Base-by-base conservation (phyloP, 2,888 invertebrate genomes). In the Macrosiphum euphorbiae region DNA sequence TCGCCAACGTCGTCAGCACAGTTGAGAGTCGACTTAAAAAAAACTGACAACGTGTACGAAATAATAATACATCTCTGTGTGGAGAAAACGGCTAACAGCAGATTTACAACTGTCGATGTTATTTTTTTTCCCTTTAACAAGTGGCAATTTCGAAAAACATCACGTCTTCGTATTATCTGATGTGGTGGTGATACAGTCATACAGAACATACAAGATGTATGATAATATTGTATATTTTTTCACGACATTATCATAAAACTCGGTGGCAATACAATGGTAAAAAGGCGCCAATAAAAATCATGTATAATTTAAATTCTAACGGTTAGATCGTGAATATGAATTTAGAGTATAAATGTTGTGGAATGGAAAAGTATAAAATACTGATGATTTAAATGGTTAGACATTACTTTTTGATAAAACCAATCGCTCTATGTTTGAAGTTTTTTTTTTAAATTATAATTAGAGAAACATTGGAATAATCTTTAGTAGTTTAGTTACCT, bases 131-230 rank as follows among this genome's bases (percentile, higher is more conserved):
- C 11, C 26, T 61, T 26, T 26, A 87, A n/a, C 61, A 86, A 87
- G 26, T 47, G 8, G 61, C 50, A 87, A 88, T 92, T 88, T 88
- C 10, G 28, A 88, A 92, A 52, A 92, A 88, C 10, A 92, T 92
- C 88, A 88, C 92, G 92, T 92, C 52, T 88, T 28, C 52, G 10
- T 67, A 67, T 88, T 88, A 88, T 67, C 61, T 86, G 47, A 44
- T 47, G 35, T 13, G 58, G 3, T 7, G 26, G n/a, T n/a, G n/a
- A n/a, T n/a, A n/a, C n/a, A n/a, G n/a, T n/a, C n/a, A 58, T 91
- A 58, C 26, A 3, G 20, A 58, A 67, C 24, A 50, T 35, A n/a
- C 41, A 58, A 91, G 35, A 90, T 78, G 41, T 91, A 91, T 85
- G 28, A 91, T 85, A 44, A 26, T 58, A 16, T 24, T 91, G 20